Evolutionary conservation across 2,113 vertebrate genomes (phyloP).

Genomic region (Solea senegalensis): DNA sequence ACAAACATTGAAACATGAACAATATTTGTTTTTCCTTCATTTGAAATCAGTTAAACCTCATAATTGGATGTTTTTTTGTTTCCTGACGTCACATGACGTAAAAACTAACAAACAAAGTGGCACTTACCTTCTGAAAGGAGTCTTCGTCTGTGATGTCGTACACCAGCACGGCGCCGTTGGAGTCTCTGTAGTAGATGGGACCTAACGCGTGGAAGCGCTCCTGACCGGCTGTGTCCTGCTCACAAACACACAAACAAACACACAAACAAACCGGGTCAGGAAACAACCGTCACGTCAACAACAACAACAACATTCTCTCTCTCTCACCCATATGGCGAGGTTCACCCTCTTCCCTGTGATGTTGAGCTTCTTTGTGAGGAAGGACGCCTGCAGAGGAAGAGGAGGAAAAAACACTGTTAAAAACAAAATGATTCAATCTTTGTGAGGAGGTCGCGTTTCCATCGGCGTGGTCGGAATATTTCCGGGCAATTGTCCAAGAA

Average conservation of each 20-base stretch:
- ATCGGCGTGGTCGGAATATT: too few relatives aligned
- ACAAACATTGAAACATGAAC: too few relatives aligned
- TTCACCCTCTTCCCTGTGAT: constrained; percentile 98
- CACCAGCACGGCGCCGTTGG: constrained; percentile 96
- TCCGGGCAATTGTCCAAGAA: too few relatives aligned
- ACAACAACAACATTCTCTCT: neutral
- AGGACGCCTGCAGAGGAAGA: constrained; percentile 88
- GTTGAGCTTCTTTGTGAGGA: constrained; percentile 98
- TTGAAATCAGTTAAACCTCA: too few relatives aligned
- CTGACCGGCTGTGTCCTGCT: constrained; percentile 97
- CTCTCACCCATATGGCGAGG: constrained; percentile 83
- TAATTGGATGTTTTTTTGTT: too few relatives aligned
- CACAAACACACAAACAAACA: constrained; percentile 2
- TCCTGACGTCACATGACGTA: too few relatives aligned
- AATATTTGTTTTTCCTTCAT: too few relatives aligned
- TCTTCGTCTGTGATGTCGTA: constrained; percentile 99
- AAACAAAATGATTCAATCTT: too few relatives aligned
- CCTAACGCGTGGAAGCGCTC: constrained; percentile 97
- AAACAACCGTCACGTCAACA: neutral
- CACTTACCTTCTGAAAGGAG: constrained; percentile 95
- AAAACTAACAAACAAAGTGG: neutral
- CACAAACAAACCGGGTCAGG: neutral
- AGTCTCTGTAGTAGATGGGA: constrained; percentile 99
- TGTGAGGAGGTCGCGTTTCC: too few relatives aligned
- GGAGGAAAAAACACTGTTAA: too few relatives aligned